A percentile compares a stretch with the other conserved stretches of the same genome.
These are phyloP conservation scores for Ericerus pela DNA, from an alignment of 1,140 invertebrate species.

Conservation along the genomic window DNA sequence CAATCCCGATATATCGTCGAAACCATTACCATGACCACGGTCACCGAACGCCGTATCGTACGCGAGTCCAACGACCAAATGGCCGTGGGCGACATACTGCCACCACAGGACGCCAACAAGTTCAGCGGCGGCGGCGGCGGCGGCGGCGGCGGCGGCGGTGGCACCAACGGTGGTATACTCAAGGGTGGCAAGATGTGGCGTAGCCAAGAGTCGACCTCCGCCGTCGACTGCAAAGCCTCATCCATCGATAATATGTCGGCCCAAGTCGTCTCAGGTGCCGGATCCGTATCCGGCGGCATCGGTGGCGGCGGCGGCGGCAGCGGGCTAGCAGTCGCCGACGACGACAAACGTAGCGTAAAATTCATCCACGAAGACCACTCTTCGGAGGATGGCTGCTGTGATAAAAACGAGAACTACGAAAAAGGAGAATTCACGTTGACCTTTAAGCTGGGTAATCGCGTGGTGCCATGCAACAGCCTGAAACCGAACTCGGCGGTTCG, in stretches of 20 bases:
- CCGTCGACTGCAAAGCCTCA: no score
- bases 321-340: no score
- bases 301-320: no score
- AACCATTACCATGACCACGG: slow-evolving; percentile 50
- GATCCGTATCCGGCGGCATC: no score
- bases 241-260: no score
- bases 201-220: slow-evolving; percentile 13
- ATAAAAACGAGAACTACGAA: slow-evolving; percentile 29
- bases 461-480: slow-evolving; percentile 30
- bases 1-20: slow-evolving; percentile 43
- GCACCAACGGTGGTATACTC: slow-evolving; percentile 36
- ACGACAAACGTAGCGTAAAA: slow-evolving; percentile 23
- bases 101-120: neutral
- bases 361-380: slow-evolving; percentile 22
- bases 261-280: no score
- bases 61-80: slow-evolving; percentile 30
- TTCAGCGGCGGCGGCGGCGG: neutral
- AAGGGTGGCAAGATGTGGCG: slow-evolving; percentile 46
- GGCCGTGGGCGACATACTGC: neutral
- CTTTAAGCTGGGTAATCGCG: slow-evolving; percentile 41
- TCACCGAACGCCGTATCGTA: slow-evolving; percentile 45
- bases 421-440: slow-evolving; percentile 38
- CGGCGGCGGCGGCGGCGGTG: slow-evolving; percentile 27
- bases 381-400: slow-evolving; percentile 21
- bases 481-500: slow-evolving; percentile 55